These are phyloP conservation scores for Anolis carolinensis DNA, from an alignment of 2,113 vertebrate genomes.

Conservation along the genomic window DNA sequence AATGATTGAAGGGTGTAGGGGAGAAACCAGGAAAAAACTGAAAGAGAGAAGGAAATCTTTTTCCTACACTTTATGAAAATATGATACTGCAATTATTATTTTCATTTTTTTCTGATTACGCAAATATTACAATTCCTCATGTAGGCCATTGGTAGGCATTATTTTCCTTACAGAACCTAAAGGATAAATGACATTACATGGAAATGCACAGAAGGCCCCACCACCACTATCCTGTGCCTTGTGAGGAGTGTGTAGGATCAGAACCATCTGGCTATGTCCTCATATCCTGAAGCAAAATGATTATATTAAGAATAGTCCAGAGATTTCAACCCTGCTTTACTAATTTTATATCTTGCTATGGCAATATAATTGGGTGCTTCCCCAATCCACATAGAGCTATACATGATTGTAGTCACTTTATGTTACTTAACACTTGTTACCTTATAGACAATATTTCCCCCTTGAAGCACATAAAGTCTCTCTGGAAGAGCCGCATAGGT, in stretches of 20 bases:
- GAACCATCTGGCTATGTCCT: no score
- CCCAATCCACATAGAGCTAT: no score
- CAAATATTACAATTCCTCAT: not conserved
- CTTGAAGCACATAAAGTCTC: constrained; percentile 86
- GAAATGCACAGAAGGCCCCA: not conserved
- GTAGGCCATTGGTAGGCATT: not conserved
- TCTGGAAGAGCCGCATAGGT: constrained; percentile 88
- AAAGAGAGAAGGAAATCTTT: not conserved
- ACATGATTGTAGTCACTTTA: no score
- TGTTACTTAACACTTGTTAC: constrained; percentile 63
- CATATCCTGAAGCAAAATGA: no score
- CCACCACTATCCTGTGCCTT: not conserved
- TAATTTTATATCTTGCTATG: no score
- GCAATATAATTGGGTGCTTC: no score
- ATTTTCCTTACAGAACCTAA: not conserved
- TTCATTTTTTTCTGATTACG: not conserved
- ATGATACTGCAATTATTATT: not conserved
- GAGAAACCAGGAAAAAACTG: not conserved
- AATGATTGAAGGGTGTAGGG: not conserved
- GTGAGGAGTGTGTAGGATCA: no score
- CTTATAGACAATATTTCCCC: constrained; percentile 87
- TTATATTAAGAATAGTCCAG: no score
- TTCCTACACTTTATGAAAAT: not conserved
- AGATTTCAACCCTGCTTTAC: no score
- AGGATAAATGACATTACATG: not conserved